A percentile compares a stretch with the other conserved stretches of the same genome.
phyloP scores from a whole-genome alignment of 2,797 vertebrate species.

The Psittacula echo region DNA sequence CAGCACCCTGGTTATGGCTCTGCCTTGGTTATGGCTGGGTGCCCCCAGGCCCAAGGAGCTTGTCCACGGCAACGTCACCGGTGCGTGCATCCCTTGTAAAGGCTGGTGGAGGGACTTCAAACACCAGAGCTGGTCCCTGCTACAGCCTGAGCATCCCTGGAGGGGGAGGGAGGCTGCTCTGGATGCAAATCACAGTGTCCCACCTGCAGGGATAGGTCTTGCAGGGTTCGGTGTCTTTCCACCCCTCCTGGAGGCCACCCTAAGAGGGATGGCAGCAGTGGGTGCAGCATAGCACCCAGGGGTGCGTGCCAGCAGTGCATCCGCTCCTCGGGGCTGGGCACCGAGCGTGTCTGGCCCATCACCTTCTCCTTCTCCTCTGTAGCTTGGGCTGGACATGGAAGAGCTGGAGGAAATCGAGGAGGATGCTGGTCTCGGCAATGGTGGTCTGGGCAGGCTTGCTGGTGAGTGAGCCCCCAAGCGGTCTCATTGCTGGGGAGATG shows the following conservation, averaged over 20 bases:
- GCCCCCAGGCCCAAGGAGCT: neutral
- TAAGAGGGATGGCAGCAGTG: neutral
- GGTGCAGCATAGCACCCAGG: neutral
- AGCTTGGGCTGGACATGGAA: constrained; percentile 97
- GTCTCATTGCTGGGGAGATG: neutral
- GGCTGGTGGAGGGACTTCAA: neutral
- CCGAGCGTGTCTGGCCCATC: neutral
- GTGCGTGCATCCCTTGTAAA: fast-evolving
- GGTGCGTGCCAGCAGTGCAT: neutral
- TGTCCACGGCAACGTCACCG: fast-evolving
- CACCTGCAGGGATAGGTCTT: neutral
- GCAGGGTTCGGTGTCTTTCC: neutral
- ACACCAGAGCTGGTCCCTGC: neutral
- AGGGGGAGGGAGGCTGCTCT: neutral
- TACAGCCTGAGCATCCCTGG: fast-evolving
- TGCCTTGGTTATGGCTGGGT: neutral
- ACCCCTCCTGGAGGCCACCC: neutral
- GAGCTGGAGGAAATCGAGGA: constrained; percentile 97
- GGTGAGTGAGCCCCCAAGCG: constrained; percentile 74
- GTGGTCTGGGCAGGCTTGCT: constrained; percentile 94
- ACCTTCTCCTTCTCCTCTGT: neutral
- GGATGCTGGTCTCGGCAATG: constrained; percentile 95
- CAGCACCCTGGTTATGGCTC: neutral
- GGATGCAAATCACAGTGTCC: neutral
- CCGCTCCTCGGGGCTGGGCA: neutral